Evolutionary conservation across 2,888 invertebrate species (phyloP).

Genomic region (Dynastes hyllus): DNA sequence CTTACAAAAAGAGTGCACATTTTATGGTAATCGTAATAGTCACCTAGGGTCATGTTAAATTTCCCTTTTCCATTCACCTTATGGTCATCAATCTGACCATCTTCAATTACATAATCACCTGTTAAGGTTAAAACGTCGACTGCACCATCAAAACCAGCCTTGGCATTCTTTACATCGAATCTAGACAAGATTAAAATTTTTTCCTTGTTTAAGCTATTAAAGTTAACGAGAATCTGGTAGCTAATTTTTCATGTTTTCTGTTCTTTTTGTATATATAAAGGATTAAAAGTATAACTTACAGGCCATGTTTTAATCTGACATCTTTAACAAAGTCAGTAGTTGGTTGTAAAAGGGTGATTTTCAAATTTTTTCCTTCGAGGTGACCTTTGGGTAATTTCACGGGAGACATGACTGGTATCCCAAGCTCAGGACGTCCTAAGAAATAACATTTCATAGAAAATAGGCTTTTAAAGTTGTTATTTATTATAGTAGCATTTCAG

Average conservation of each 20-base stretch:
- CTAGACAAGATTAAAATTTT: background rate
- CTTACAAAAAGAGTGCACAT: no score
- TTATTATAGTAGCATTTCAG: no score
- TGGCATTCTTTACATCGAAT: background rate
- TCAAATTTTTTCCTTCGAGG: background rate
- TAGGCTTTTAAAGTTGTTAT: background rate
- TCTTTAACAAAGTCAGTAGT: background rate
- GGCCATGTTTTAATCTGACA: background rate
- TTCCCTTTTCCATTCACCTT: slow-evolving; percentile 17
- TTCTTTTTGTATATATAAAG: background rate
- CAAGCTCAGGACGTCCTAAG: background rate
- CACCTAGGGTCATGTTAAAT: slow-evolving; percentile 33
- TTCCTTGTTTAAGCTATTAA: no score
- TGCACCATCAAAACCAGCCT: background rate
- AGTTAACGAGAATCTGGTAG: no score
- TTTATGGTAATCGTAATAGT: no score
- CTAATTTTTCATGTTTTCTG: no score
- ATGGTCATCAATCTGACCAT: no score
- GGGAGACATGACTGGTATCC: background rate
- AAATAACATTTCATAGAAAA: background rate
- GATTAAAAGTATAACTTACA: background rate
- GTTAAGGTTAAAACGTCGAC: background rate
- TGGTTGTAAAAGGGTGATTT: background rate
- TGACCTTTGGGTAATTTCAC: background rate
- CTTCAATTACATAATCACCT: no score